A percentile compares a stretch with the other conserved stretches of the same genome.
Evolutionary conservation across 35 echinoderm and acorn worm genomes (phyloP).

Genomic region (Apostichopus japonicus): DNA sequence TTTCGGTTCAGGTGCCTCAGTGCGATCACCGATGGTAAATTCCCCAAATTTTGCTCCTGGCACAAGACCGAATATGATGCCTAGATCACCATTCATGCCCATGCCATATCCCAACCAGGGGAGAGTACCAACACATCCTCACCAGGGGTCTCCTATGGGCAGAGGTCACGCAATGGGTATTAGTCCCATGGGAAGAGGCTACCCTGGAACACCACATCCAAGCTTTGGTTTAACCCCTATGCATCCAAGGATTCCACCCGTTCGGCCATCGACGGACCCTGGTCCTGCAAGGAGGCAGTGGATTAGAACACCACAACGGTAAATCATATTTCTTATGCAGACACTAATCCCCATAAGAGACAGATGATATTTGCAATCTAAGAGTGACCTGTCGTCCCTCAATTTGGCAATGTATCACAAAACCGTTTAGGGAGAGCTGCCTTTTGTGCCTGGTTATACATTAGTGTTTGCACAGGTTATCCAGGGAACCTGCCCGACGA

Average conservation of each 20-base stretch:
- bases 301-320: conserved; percentile 34
- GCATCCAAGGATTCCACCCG: conserved; percentile 84
- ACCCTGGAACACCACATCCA: conserved; percentile 40
- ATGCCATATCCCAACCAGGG: conserved; percentile 26
- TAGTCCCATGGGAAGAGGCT: conserved; percentile 35
- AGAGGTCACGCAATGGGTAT: conserved; percentile 31
- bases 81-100: conserved; percentile 19
- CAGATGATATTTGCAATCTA: no score
- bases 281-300: conserved; percentile 52
- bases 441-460: no score
- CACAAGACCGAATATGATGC: conserved; percentile 32
- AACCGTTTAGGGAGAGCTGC: no score
- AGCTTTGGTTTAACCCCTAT: conserved; percentile 75
- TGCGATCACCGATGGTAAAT: conserved; percentile 27
- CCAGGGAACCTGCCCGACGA: no score
- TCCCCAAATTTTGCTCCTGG: conserved; percentile 13
- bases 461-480: no score
- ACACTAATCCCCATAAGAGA: no score
- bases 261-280: conserved; percentile 67
- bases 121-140: conserved; percentile 46
- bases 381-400: no score
- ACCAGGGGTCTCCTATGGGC: conserved; percentile 26
- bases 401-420: no score
- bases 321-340: not conserved
- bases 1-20: not conserved